Evolutionary conservation across 2,888 invertebrate species (phyloP), one percentile per base, ranked within the genome.

Genomic region (Drosophila pegasa): DNA sequence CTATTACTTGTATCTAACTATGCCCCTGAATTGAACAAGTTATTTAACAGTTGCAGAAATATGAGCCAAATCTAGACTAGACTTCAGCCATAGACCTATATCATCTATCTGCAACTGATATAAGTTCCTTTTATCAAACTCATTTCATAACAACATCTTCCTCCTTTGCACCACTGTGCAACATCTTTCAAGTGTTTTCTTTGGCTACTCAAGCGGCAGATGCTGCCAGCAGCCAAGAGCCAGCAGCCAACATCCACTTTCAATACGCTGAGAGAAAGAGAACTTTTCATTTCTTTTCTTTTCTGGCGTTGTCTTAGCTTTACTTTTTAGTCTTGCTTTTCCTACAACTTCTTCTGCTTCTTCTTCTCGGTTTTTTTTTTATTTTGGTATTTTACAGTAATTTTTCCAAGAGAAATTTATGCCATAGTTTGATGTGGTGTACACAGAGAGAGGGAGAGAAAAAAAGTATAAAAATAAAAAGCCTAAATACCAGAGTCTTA

Each of bases 201-300:
- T 27, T 40, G 57, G 70, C 72, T 31, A 62, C 54, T 58, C 61
- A 68, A 68, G 71, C 69, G 48, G 71, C 75, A 68, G 75, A 57
- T 68, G 71, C 56, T 67, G 76, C 71, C 25, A 27, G 25, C 27
- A 40, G 20, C 12, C 20, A 37, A 37, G 5, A 22, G 41, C 20
- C 40, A 41, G 14, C 41, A 41, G 25, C 31, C 31, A 72, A 68
- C 68, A 47, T 59, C 65, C 73, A 76, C 71, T 76, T 71, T 65
- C 71, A 60, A 57, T 60, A 40, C 51, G 25, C 9, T n/a, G 35
- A 57, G 56, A 9, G 20, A 48, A 54, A 71, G 75, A 82, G 82
- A 82, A 82, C 82, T 87, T 82, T 87, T 85, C 73, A 80, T 81
- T 81, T 83, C 74, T 62, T 65, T 82, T 47, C 27, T 40, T 64